Base-by-base conservation (phyloP, 2,797 vertebrate species). In the Anabacerthia variegaticeps region DNA sequence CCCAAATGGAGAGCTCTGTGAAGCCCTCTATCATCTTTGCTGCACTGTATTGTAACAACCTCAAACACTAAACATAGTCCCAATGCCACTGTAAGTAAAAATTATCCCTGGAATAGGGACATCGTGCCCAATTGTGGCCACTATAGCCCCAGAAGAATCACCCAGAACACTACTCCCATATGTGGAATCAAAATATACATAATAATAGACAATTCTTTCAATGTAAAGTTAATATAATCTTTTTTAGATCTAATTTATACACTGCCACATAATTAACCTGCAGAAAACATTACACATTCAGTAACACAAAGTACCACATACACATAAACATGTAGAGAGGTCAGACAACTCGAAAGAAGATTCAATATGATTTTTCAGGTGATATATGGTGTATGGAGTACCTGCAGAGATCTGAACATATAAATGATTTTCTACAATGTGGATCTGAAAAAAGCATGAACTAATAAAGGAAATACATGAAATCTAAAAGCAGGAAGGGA, bases 111-210 rank as follows among this genome's bases (percentile, higher is more conserved):
- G 36, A 59, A 48, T 0, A 52, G 2, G 41, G 49, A 30, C 8
- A n/a, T 23, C 12, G 8, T 1, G 5, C 10, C 27, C 11, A 39
- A 15, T 0, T 48, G 12, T 36, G 28, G 30, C 48, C 49, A 26
- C 10, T 9, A 27, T 7, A 61, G 37, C 34, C n/a, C 28, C 28
- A 39, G 36, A 78, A 41, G 4, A 37, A 65, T 37, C 22, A n/a
- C 30, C 26, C 27, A 76, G 43, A 83, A 55, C 11, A 34, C 3
- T 20, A 36, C 5, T 22, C 41, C 36, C 9, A 10, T 8, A 32
- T 2, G 4, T 22, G 43, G 17, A 36, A 90, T 8, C n/a, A 79
- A 79, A 78, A 68, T 28, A 72, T 1, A 58, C 7, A 18, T 0
- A 32, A 7, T 23, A 49, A 75, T 27, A 28, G 30, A 14, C 44